Percentiles rank a stretch among this genome's conserved stretches.
These are phyloP conservation scores for Ictalurus punctatus DNA, from an alignment of 2,113 vertebrate species.

Conservation along the genomic window DNA sequence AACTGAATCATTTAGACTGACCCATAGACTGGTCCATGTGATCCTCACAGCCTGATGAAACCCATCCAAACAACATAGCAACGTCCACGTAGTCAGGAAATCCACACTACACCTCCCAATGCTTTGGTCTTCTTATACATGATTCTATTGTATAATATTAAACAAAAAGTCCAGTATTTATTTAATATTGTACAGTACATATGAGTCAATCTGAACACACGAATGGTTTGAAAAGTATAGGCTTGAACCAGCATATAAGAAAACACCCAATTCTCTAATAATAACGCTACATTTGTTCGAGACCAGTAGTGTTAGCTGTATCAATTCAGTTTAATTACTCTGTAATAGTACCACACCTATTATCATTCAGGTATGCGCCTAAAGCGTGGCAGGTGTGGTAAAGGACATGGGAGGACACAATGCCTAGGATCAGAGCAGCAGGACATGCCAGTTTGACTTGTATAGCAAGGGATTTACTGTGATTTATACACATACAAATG, in stretches of 20 bases:
- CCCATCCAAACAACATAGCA: neutral
- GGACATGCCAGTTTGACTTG: constrained; percentile 40
- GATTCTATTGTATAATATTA: neutral
- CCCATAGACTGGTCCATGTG: neutral
- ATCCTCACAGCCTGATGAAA: constrained; percentile 15
- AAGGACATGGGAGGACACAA: constrained; percentile 3
- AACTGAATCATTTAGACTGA: too few species aligned
- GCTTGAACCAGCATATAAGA: neutral
- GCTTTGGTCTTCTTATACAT: neutral
- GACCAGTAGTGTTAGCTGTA: constrained; percentile 13
- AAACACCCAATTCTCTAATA: constrained; percentile 20
- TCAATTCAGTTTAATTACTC: constrained; percentile 20
- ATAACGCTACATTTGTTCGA: neutral
- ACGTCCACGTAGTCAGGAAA: neutral
- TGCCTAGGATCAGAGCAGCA: constrained; percentile 9
- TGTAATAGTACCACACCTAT: constrained; percentile 37
- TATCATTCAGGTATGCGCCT: constrained; percentile 28
- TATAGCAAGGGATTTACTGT: constrained; percentile 22
- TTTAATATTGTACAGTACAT: neutral
- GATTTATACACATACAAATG: neutral
- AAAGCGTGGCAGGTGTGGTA: constrained; percentile 21
- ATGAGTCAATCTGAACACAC: neutral
- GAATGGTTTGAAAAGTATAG: neutral
- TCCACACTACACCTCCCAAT: neutral
- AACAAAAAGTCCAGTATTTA: neutral